These are phyloP conservation scores for Gymnoscopelus microlampas DNA, from an alignment of 2,797 vertebrate genomes.

Conservation along the genomic window DNA sequence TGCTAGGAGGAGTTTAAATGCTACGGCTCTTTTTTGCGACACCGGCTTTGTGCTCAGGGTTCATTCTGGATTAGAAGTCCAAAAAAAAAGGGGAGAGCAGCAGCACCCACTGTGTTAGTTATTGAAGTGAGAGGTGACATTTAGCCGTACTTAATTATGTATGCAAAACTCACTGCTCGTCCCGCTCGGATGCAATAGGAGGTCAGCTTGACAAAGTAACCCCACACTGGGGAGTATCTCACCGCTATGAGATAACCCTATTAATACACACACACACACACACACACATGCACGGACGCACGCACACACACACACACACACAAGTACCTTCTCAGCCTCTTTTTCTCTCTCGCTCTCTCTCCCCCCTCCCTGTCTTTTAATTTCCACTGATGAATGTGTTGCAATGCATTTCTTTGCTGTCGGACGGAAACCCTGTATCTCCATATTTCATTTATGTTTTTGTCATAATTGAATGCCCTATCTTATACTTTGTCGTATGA, in stretches of 20 bases:
- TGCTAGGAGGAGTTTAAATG: slow-evolving; percentile 54
- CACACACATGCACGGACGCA: slow-evolving; percentile 28
- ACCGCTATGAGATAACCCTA: slow-evolving; percentile 64
- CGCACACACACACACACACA: neutral
- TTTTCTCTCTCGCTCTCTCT: slow-evolving; percentile 41
- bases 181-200: slow-evolving; percentile 71
- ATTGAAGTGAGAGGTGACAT: slow-evolving; percentile 81
- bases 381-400: slow-evolving; percentile 39
- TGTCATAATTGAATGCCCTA: too few relatives aligned
- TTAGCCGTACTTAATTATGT: slow-evolving; percentile 82
- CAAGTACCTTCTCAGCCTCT: slow-evolving; percentile 12
- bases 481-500: too few relatives aligned
- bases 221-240: slow-evolving; percentile 74
- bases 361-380: slow-evolving; percentile 15
- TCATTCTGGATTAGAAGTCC: slow-evolving; percentile 66
- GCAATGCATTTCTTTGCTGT: slow-evolving; percentile 23
- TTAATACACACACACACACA: slow-evolving; percentile 61
- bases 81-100: slow-evolving; percentile 61
- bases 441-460: too few relatives aligned
- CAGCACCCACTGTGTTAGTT: slow-evolving; percentile 74
- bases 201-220: slow-evolving; percentile 81
- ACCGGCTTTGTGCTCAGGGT: slow-evolving; percentile 49
- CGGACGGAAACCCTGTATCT: too few relatives aligned
- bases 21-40: slow-evolving; percentile 57
- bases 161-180: slow-evolving; percentile 77